Evolutionary conservation across 2,888 invertebrate genomes (phyloP).

Genomic region (Geotrupes spiniger): DNA sequence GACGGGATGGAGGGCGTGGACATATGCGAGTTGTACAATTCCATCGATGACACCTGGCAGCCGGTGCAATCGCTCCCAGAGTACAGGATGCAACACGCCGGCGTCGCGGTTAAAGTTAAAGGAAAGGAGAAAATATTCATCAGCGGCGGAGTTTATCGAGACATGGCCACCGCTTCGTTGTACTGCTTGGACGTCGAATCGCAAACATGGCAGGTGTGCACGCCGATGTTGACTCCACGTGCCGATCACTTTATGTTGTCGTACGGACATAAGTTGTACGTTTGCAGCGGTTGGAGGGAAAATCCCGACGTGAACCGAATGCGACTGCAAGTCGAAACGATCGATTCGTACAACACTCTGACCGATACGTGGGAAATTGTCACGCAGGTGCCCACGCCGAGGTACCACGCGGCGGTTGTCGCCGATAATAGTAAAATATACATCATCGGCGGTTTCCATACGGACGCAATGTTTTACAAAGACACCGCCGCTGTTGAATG

Average conservation of each 20-base stretch:
- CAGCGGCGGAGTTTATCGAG: conserved; percentile 58
- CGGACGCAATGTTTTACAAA: conserved; percentile 64
- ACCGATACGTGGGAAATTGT: conserved; percentile 60
- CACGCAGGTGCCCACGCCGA: conserved; percentile 62
- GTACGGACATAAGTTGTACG: conserved; percentile 58
- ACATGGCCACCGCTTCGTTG: conserved; percentile 52
- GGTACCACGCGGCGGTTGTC: conserved; percentile 67
- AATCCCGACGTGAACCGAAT: conserved; percentile 48
- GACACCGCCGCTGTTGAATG: conserved; percentile 66
- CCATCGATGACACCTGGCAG: conserved; percentile 58
- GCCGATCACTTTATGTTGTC: conserved; percentile 65
- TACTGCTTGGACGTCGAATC: conserved; percentile 53
- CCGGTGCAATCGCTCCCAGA: conserved; percentile 56
- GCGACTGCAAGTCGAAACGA: conserved; percentile 58
- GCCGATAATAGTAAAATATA: conserved; percentile 61
- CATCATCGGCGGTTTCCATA: conserved; percentile 67
- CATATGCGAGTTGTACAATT: conserved; percentile 61
- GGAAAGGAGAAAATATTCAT: conserved; percentile 30
- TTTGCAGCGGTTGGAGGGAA: conserved; percentile 61
- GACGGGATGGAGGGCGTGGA: conserved; percentile 45
- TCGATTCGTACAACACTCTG: conserved; percentile 62
- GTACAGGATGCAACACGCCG: conserved; percentile 59
- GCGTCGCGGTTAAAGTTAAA: conserved; percentile 8
- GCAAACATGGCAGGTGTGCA: conserved; percentile 56
- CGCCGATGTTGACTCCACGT: conserved; percentile 58